Evolutionary conservation across 1,140 invertebrate genomes (phyloP), one percentile per base, ranked within the genome.

Genomic region (Platorchestia sp.): DNA sequence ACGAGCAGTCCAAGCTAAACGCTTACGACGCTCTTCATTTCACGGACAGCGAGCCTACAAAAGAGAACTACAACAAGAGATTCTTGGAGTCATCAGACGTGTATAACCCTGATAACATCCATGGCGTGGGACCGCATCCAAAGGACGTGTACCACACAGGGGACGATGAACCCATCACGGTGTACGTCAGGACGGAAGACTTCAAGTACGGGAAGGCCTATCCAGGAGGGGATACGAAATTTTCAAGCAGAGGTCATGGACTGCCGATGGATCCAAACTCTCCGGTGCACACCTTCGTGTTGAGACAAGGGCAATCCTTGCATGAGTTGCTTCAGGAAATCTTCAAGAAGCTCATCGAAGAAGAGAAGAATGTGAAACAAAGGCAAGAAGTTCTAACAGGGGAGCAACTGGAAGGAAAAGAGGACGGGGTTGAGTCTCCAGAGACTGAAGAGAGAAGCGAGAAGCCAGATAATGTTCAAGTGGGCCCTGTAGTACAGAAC

Each of bases 231-330:
- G n/a, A 47, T 41, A 27, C 45, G 36, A 44, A 93, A 41, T 93
- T 93, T n/a, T 93, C 91, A 7, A 93, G 91, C 44, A 45, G 91
- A 44, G 91, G 91, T 0, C 91, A 86, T 36, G 43, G 53, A 22
- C 86, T 95, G 40, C 45, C 45, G 6, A 47, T 95, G 95, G 96
- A 89, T 42, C 96, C 96, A 36, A 96, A 97, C 75, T 96, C 96
- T 10, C 96, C 96, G n/a, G 96, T 97, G 42, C 96, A 97, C 95
- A 96, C 96, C 5, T 96, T 97, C 86, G 96, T 96, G 47, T 89
- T 96, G 47, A 96, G 96, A 75, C 96, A 97, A 93, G 96, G 96
- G 27, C 96, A 96, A 95, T 96, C 95, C 51, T 93, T 96, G 53
- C 96, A 97, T 47, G 96, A 97, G 27, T 96, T 96, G 40, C 95